Percentiles rank a stretch among this genome's conserved stretches.
phyloP scores from a whole-genome alignment of 2,113 vertebrate genomes.

The Prunella fulvescens region DNA sequence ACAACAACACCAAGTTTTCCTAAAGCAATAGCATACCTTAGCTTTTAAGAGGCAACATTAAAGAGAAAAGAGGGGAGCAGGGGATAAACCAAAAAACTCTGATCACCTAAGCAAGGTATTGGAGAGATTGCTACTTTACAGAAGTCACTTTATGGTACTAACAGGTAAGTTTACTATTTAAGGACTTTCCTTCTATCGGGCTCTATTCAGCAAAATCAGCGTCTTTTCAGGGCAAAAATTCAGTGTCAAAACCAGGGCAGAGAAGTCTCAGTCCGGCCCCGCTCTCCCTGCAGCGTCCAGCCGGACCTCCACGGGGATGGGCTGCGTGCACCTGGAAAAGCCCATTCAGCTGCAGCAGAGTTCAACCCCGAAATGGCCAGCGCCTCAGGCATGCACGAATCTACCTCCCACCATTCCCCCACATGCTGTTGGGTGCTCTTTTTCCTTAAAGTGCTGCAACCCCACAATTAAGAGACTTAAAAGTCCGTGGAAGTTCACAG shows the following conservation, averaged over 20 bases:
- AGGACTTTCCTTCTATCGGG: not conserved
- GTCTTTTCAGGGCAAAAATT: too few species aligned
- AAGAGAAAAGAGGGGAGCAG: rapidly evolving
- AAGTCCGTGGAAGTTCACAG: not conserved
- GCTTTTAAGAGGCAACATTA: not conserved
- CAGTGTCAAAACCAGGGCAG: not conserved
- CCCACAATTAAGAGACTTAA: not conserved
- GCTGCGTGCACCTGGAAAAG: not conserved
- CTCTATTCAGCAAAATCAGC: not conserved
- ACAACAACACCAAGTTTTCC: not conserved
- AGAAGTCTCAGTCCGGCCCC: rapidly evolving
- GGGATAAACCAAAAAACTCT: not conserved
- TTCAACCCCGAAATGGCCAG: not conserved
- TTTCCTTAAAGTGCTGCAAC: not conserved
- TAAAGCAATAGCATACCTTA: not conserved
- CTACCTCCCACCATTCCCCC: not conserved
- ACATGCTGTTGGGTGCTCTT: too few species aligned
- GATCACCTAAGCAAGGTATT: rapidly evolving
- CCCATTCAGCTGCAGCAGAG: not conserved
- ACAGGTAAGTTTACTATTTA: not conserved
- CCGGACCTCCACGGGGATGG: not conserved
- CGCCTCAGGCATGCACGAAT: not conserved
- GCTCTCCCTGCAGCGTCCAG: not conserved
- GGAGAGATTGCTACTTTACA: not conserved
- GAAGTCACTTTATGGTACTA: not conserved